Evolutionary conservation across 2,797 vertebrate species (phyloP).

Genomic region (Parauchenoglanis punctatus): DNA sequence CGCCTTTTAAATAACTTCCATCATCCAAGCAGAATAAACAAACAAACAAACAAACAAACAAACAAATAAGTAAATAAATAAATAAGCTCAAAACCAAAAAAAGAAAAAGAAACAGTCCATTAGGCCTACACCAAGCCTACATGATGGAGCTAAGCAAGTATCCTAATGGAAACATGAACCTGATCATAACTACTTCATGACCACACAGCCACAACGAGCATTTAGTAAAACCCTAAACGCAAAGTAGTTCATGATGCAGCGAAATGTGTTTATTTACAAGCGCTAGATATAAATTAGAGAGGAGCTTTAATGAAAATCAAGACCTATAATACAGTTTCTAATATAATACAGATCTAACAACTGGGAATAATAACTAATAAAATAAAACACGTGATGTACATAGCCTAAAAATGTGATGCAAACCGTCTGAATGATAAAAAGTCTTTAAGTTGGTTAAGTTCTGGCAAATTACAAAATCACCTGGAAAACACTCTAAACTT

Average conservation of each 20-base stretch:
- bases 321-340: neutral
- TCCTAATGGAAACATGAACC: constrained; percentile 18
- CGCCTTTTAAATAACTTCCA: constrained; percentile 49
- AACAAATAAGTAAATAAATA: no score
- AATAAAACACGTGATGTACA: neutral
- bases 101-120: neutral
- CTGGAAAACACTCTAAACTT: neutral
- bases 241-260: neutral
- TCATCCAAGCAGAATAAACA: constrained; percentile 25
- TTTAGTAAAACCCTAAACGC: neutral
- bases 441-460: neutral
- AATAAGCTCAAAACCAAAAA: neutral
- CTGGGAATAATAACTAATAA: neutral
- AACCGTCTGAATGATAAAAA: neutral
- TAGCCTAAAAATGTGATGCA: neutral
- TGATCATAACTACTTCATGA: constrained; percentile 7
- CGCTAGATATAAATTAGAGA: neutral
- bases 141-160: neutral
- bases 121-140: neutral
- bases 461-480: neutral
- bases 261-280: neutral
- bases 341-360: neutral
- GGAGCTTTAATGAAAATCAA: neutral
- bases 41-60: neutral
- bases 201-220: constrained; percentile 1